Evolutionary conservation across 2,113 vertebrate species (phyloP).

Genomic region (Clarias macrocephalus): DNA sequence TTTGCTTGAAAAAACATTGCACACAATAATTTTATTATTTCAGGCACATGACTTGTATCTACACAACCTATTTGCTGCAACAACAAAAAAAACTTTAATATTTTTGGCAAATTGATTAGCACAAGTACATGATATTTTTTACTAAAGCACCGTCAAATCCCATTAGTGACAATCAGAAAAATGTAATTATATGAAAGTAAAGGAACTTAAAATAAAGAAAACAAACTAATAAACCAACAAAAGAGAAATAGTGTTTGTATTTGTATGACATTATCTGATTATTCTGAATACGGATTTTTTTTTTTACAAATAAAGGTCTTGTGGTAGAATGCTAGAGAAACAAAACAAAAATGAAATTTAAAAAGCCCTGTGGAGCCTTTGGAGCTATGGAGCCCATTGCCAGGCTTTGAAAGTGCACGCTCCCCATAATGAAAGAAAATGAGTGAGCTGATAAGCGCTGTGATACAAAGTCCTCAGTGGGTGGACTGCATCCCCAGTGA

Average conservation of each 20-base stretch:
- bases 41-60: not conserved
- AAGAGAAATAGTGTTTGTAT: not conserved
- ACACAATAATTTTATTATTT: not conserved
- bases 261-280: not conserved
- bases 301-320: not conserved
- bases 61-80: not conserved
- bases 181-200: not conserved
- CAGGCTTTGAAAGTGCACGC: constrained; percentile 67
- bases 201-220: not conserved
- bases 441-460: constrained; percentile 66
- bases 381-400: not conserved
- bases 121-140: not conserved
- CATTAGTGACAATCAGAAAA: not conserved
- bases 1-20: not conserved
- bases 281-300: not conserved
- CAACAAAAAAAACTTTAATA: not conserved
- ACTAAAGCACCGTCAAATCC: not conserved
- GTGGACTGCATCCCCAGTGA: constrained; percentile 60
- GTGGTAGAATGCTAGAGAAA: not conserved
- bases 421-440: constrained; percentile 76
- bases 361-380: not conserved
- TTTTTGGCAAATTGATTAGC: not conserved
- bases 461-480: constrained; percentile 67
- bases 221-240: not conserved
- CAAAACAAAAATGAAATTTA: constrained; percentile 7